Evolutionary conservation across 2,888 invertebrate species (phyloP), one percentile per base, ranked within the genome.

Genomic region (Belgica antarctica): DNA sequence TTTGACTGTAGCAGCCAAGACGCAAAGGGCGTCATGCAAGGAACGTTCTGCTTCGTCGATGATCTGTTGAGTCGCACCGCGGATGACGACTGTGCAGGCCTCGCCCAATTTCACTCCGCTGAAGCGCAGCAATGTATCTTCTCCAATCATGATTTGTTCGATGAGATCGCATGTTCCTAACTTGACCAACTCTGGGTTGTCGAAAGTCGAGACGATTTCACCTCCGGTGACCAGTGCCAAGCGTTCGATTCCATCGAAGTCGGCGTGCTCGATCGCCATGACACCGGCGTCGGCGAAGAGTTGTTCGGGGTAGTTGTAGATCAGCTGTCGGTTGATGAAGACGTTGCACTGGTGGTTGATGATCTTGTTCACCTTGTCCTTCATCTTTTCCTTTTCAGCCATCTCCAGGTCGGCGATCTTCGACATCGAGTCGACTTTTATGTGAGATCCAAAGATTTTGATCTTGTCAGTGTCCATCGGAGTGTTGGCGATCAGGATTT

Each of bases 381-480:
- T 97, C 99, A 99, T 99, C 79, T 99, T 99, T 77, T 97, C 95
- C 78, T 98, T 99, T 78, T 99, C 99, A 1, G 98, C 98, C 61
- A 92, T 81, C 82, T 99, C 99, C 65, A 99, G 82, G 77, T 99
- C 98, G 2, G 99, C 99, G 73, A 99, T 94, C 81, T 98, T 93
- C 0, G 93, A 88, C 87, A 94, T 88, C 0, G 94, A 94, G 78
- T 94, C 93, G 0, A 93, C 94, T 76, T 92, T 89, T 73, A 94
- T 96, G 73, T 94, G 89, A 47, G 96, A 96, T 57, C 98, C 98
- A 81, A 99, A 99, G 22, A 99, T 89, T 84, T 99, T 98, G 74
- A 99, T 96, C 82, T 99, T 99, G 78, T 99, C 99, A 0, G 97
- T 95, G 82, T 99, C 99, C 99, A 99, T 99, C 0, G 99, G 96